Evolutionary conservation across 1,140 invertebrate species (phyloP).

Genomic region (Streblospio benedicti): DNA sequence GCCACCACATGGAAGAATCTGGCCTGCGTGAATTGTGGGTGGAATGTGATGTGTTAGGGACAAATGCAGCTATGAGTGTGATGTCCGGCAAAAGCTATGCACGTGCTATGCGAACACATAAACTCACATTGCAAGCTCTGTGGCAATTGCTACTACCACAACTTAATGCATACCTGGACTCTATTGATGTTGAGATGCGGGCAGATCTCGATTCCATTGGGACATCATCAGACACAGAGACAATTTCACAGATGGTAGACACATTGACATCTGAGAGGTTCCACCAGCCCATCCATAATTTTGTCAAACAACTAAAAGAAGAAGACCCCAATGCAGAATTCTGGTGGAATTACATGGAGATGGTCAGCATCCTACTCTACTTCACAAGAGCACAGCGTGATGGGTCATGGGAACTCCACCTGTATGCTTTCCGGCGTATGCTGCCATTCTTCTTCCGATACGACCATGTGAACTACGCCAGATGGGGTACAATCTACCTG

Average conservation of each 20-base stretch:
- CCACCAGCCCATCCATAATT: not conserved
- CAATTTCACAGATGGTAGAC: not conserved
- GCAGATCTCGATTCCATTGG: not conserved
- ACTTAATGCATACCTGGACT: not conserved
- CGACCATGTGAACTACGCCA: slow-evolving; percentile 8
- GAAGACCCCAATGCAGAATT: too few species aligned
- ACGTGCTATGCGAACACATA: slow-evolving; percentile 1
- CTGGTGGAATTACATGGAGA: too few species aligned
- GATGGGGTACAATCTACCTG: slow-evolving; percentile 7
- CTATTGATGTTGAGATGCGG: not conserved
- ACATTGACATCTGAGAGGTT: not conserved
- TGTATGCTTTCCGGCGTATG: not conserved
- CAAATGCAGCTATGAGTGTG: too few species aligned
- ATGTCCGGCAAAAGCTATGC: not conserved
- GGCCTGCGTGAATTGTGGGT: too few species aligned
- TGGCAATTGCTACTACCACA: not conserved
- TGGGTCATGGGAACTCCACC: not conserved
- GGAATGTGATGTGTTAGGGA: too few species aligned
- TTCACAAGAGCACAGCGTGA: not conserved
- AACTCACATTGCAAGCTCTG: not conserved
- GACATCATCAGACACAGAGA: not conserved
- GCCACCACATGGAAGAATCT: too few species aligned
- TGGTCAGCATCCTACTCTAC: too few species aligned
- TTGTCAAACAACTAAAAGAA: too few species aligned
- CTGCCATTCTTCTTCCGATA: slow-evolving; percentile 3